These are phyloP conservation scores for Zosterops japonicus DNA, from an alignment of 2,113 vertebrate species.

Conservation along the genomic window DNA sequence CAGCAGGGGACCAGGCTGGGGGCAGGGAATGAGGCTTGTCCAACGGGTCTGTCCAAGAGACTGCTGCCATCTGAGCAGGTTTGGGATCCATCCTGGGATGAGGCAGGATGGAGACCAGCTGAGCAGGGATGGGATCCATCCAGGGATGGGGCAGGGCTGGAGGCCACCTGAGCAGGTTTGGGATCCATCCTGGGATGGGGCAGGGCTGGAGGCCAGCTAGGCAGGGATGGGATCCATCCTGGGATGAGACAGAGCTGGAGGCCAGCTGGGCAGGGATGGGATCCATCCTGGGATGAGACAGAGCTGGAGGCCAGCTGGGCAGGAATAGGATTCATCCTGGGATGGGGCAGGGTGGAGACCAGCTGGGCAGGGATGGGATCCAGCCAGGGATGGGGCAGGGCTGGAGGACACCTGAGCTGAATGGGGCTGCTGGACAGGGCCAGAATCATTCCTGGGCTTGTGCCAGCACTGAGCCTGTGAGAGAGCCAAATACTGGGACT, in stretches of 20 bases:
- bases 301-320: neutral
- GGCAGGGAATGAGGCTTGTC: rapidly evolving
- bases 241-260: neutral
- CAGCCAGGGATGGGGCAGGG: neutral
- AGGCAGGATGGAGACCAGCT: neutral
- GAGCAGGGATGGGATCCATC: neutral
- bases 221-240: too few species aligned
- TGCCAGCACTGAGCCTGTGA: neutral
- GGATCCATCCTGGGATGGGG: too few species aligned
- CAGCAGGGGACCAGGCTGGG: neutral
- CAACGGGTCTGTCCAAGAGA: neutral
- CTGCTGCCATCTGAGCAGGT: rapidly evolving
- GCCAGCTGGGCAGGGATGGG: rapidly evolving
- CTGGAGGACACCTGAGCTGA: neutral
- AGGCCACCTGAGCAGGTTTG: rapidly evolving
- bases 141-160: neutral
- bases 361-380: too few species aligned
- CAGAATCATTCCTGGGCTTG: neutral
- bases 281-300: neutral
- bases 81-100: too few species aligned
- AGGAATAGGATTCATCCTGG: too few species aligned
- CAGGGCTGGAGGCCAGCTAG: too few species aligned
- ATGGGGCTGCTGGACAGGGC: neutral
- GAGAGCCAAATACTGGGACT: neutral
- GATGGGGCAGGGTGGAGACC: too few species aligned